A percentile compares a stretch with the other conserved stretches of the same genome.
Evolutionary conservation across 2,888 invertebrate species (phyloP).

Genomic region (Lymantria dispar): DNA sequence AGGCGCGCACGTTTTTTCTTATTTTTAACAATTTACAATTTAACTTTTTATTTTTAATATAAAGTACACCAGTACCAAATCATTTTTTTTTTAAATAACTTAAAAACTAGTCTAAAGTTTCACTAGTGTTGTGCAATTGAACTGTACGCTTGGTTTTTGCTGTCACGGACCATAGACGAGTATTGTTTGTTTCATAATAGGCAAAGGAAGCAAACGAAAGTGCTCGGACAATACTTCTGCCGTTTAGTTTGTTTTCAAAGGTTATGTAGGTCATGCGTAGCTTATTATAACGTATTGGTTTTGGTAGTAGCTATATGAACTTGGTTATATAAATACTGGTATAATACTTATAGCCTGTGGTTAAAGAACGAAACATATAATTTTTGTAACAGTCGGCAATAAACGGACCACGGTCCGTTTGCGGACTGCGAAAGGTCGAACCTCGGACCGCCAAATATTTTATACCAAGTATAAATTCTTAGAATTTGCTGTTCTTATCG

Average conservation of each 20-base stretch:
- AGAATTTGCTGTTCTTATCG: no score
- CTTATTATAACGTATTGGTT: not conserved
- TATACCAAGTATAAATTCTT: no score
- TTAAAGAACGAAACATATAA: no score
- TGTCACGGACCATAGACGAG: conserved; percentile 19
- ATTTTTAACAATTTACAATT: no score
- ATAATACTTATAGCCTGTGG: no score
- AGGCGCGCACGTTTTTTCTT: no score
- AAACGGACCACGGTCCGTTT: no score
- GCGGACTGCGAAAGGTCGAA: no score
- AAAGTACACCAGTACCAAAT: not conserved
- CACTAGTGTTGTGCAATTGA: conserved; percentile 27
- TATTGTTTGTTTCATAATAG: conserved; percentile 34
- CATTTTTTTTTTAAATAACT: conserved; percentile 10
- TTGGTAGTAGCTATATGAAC: no score
- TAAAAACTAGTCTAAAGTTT: conserved; percentile 12
- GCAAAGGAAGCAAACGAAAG: conserved; percentile 27
- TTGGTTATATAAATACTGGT: no score
- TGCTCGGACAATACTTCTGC: conserved; percentile 17
- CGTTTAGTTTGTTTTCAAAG: conserved; percentile 1
- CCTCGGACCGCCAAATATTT: no score
- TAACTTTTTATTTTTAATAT: not conserved
- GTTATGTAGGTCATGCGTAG: conserved; percentile 1
- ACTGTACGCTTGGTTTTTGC: conserved; percentile 9
- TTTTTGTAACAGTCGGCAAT: no score